These are phyloP conservation scores for Malacoraja senta DNA, from an alignment of 2,797 vertebrate genomes.

Conservation along the genomic window DNA sequence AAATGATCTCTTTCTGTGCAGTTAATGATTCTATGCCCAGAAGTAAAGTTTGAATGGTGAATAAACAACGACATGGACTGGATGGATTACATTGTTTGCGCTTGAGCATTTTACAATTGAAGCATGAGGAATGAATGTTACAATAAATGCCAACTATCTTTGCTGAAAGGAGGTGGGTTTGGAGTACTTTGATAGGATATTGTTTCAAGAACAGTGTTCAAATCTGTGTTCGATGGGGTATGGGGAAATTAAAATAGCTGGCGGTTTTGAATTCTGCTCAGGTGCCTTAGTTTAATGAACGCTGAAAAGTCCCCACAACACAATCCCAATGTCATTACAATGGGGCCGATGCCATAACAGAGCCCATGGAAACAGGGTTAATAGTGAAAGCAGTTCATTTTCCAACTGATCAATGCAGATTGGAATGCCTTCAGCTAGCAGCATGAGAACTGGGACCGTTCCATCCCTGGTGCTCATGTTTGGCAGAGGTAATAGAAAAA, in stretches of 20 bases:
- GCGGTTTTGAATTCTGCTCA: too few species aligned
- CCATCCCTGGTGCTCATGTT: not conserved
- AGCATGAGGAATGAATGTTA: not conserved
- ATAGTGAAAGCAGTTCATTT: not conserved
- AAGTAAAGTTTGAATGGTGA: not conserved
- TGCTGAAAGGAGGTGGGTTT: not conserved
- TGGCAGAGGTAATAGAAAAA: not conserved
- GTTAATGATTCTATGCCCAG: too few species aligned
- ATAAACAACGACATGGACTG: not conserved
- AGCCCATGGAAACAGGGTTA: not conserved
- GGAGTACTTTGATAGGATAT: not conserved
- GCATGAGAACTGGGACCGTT: not conserved
- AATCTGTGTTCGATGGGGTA: too few species aligned
- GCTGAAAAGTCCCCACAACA: not conserved
- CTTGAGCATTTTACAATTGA: not conserved
- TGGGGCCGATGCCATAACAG: not conserved
- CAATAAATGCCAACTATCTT: not conserved
- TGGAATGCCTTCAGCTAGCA: not conserved
- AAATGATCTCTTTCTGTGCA: too few species aligned
- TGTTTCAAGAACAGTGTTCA: not conserved
- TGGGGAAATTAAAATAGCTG: not conserved
- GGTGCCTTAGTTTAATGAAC: not conserved
- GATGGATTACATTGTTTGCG: not conserved
- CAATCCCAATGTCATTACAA: not conserved
- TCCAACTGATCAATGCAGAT: not conserved